A percentile compares a stretch with the other conserved stretches of the same genome.
Evolutionary conservation across 2,888 invertebrate species (phyloP).

Genomic region (Lycophotia porphyrea): DNA sequence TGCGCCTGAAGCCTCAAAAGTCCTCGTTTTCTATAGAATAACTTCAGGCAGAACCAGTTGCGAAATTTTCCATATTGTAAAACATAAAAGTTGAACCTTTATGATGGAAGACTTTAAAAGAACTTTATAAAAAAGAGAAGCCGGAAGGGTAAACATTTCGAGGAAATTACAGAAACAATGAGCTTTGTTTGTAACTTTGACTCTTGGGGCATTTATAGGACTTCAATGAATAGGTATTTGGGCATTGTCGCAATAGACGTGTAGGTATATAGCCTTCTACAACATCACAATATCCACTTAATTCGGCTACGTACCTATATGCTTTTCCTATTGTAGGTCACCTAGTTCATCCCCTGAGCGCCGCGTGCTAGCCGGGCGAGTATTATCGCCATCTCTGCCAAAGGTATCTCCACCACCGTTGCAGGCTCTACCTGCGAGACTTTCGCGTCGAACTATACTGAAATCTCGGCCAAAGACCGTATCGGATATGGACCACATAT

Average conservation of each 20-base stretch:
- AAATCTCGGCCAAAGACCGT: conserved; percentile 73
- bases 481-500: conserved; percentile 73
- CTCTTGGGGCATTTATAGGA: neutral
- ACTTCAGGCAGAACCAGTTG: neutral
- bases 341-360: conserved; percentile 86
- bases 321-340: conserved; percentile 77
- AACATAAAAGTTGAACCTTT: conserved; percentile 22
- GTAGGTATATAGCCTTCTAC: neutral
- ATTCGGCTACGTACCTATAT: neutral
- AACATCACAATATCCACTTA: neutral
- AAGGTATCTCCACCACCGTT: conserved; percentile 77
- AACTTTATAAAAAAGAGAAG: conserved; percentile 36
- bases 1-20: neutral
- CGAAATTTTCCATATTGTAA: conserved; percentile 22
- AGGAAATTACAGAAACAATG: conserved; percentile 43
- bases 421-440: conserved; percentile 79
- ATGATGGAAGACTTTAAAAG: conserved; percentile 24
- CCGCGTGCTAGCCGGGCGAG: conserved; percentile 80
- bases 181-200: conserved; percentile 23
- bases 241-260: neutral
- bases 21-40: conserved; percentile 1
- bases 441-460: conserved; percentile 73
- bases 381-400: conserved; percentile 83
- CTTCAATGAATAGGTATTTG: neutral
- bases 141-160: conserved; percentile 16